These are phyloP conservation scores for Poecile atricapillus DNA, from an alignment of 2,113 vertebrate species.

Conservation along the genomic window DNA sequence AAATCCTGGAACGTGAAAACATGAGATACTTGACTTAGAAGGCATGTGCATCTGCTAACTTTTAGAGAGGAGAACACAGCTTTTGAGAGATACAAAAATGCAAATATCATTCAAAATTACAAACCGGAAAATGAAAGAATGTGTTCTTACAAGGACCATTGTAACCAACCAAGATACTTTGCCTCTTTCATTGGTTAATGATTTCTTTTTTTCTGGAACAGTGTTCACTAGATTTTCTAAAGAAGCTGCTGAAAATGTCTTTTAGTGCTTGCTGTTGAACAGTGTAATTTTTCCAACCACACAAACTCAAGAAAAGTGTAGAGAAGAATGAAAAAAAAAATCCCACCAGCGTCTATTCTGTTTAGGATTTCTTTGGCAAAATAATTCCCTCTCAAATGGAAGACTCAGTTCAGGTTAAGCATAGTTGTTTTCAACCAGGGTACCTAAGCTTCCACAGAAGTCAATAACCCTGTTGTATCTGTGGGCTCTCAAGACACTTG, in stretches of 20 bases:
- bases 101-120: neutral
- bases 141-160: neutral
- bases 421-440: neutral
- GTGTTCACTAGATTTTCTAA: neutral
- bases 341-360: neutral
- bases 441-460: neutral
- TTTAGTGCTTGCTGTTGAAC: neutral
- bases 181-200: neutral
- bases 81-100: neutral
- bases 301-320: neutral
- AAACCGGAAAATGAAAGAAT: neutral
- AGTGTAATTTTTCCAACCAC: neutral
- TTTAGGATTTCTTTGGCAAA: neutral
- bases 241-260: neutral
- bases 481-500: neutral
- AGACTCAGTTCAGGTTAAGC: neutral
- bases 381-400: neutral
- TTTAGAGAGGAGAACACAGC: neutral
- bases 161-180: neutral
- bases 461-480: neutral
- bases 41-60: neutral
- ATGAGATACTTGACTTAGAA: neutral
- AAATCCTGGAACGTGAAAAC: neutral
- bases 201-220: neutral
- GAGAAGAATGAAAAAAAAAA: neutral